Conservation (phyloP, 1,140 invertebrate genomes). For the Tribolium castaneum region DNA sequence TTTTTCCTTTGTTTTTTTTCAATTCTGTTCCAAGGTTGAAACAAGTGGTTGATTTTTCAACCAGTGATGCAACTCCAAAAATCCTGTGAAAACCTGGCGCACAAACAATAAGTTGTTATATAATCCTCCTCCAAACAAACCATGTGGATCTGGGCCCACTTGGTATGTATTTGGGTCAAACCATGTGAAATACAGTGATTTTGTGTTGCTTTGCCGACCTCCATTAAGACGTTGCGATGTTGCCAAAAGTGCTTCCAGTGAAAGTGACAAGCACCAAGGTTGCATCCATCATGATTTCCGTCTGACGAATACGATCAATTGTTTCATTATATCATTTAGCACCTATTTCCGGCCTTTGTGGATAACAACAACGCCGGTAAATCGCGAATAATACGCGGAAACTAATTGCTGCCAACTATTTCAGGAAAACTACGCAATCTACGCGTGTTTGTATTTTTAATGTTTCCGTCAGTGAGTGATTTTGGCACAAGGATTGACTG, state of each 20-base stretch:
- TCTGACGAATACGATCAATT: conserved; percentile 50
- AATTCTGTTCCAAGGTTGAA: no score
- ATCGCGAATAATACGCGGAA: conserved; percentile 29
- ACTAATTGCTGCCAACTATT: conserved; percentile 37
- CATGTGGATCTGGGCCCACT: conserved; percentile 21
- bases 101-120: neutral
- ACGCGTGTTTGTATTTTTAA: conserved; percentile 35
- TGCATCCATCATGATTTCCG: conserved; percentile 53
- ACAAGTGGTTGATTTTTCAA: neutral
- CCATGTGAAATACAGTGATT: conserved; percentile 47
- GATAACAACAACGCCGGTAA: conserved; percentile 32
- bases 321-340: conserved; percentile 52
- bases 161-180: conserved; percentile 47
- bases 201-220: conserved; percentile 41
- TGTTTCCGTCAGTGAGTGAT: conserved; percentile 10
- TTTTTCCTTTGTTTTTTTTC: no score
- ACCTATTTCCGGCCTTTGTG: conserved; percentile 49
- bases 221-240: conserved; percentile 43
- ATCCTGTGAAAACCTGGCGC: neutral
- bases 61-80: neutral
- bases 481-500: conserved; percentile 3
- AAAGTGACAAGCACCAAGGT: conserved; percentile 51
- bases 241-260: conserved; percentile 48
- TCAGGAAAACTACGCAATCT: conserved; percentile 40
- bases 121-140: conserved; percentile 11